phyloP scores from a whole-genome alignment of 2,888 invertebrate species.

The Dromius quadrimaculatus region DNA sequence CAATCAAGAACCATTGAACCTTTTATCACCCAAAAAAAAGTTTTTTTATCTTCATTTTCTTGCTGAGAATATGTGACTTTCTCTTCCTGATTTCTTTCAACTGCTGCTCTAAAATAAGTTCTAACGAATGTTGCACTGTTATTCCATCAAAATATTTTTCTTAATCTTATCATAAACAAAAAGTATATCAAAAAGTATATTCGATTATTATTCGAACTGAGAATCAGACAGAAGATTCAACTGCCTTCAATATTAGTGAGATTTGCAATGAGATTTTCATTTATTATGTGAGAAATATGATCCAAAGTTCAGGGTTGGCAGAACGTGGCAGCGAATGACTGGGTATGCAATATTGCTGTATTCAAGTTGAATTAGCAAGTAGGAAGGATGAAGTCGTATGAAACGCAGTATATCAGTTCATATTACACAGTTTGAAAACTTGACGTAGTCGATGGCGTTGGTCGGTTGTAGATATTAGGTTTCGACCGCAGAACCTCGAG shows the following conservation, averaged over 20 bases:
- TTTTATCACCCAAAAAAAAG: too few species aligned
- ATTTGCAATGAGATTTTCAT: not conserved
- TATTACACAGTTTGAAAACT: slow-evolving; percentile 41
- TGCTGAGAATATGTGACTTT: too few species aligned
- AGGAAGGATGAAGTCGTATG: slow-evolving; percentile 35
- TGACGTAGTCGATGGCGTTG: slow-evolving; percentile 15
- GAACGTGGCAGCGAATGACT: not conserved
- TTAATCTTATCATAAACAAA: too few species aligned
- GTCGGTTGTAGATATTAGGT: not conserved
- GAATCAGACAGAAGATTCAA: not conserved
- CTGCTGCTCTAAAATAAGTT: too few species aligned
- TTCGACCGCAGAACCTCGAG: slow-evolving; percentile 24
- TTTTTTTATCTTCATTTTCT: too few species aligned
- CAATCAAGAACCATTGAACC: too few species aligned
- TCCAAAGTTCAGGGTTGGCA: slow-evolving; percentile 32
- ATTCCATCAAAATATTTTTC: too few species aligned
- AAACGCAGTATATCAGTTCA: slow-evolving; percentile 33
- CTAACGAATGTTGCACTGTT: too few species aligned
- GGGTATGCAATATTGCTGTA: slow-evolving; percentile 23
- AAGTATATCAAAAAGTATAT: too few species aligned
- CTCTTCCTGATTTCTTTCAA: too few species aligned
- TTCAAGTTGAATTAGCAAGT: slow-evolving; percentile 26
- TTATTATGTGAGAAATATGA: slow-evolving; percentile 2
- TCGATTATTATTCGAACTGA: too few species aligned
- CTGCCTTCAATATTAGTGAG: not conserved